These are phyloP conservation scores for Psephotus haematonotus DNA, from an alignment of 2,113 vertebrate genomes.

Conservation along the genomic window DNA sequence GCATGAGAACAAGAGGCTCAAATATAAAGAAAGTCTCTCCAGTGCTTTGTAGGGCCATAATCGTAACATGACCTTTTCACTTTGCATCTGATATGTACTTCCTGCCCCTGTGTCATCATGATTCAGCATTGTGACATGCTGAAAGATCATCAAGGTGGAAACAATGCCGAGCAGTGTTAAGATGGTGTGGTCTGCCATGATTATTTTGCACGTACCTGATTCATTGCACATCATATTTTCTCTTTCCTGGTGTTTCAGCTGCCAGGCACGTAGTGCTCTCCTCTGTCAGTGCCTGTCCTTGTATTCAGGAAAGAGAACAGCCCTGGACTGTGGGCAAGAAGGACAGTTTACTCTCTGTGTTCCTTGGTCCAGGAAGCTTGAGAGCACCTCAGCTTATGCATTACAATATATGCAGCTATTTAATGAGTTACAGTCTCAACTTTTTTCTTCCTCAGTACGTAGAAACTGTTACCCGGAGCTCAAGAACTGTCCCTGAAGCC, in stretches of 20 bases:
- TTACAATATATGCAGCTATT: not conserved
- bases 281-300: constrained; percentile 13
- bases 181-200: not conserved
- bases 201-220: constrained; percentile 38
- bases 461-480: not conserved
- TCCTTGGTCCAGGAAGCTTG: not conserved
- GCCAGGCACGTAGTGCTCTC: constrained; percentile 33
- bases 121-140: constrained; percentile 59
- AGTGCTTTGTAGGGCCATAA: not conserved
- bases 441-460: not conserved
- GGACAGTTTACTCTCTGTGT: not conserved
- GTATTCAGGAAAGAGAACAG: not conserved
- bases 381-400: not conserved
- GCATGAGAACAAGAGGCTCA: not conserved
- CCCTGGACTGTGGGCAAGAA: not conserved
- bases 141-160: constrained; percentile 66
- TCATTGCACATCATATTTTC: constrained; percentile 45
- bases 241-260: not conserved
- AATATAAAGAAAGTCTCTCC: not conserved
- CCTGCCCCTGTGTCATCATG: constrained; percentile 55
- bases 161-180: constrained; percentile 45
- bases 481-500: not conserved
- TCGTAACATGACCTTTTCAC: constrained; percentile 48
- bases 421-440: not conserved
- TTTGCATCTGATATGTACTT: constrained; percentile 41